A percentile compares a stretch with the other conserved stretches of the same genome.
phyloP scores from a whole-genome alignment of 1,140 invertebrate species.

The Nasonia giraulti region DNA sequence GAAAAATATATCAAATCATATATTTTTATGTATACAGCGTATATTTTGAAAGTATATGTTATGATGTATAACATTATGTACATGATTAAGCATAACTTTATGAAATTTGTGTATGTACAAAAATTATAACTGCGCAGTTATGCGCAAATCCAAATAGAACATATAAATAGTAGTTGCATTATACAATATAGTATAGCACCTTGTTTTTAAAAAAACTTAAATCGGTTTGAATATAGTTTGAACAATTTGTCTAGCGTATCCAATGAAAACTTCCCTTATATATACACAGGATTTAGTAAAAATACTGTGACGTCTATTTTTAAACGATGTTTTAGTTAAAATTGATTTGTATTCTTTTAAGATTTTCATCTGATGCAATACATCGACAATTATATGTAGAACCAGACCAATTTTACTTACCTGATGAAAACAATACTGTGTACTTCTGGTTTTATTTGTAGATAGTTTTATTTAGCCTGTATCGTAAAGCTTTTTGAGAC shows the following conservation, averaged over 20 bases:
- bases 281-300: background rate
- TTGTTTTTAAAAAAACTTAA: background rate
- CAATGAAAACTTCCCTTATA: background rate
- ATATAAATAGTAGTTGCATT: background rate
- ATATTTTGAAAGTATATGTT: conserved; percentile 4
- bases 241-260: background rate
- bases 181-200: background rate
- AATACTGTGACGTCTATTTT: background rate
- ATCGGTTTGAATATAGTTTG: background rate
- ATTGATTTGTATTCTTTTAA: background rate
- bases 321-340: background rate
- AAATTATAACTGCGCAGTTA: background rate
- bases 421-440: conserved; percentile 1
- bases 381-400: background rate
- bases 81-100: background rate
- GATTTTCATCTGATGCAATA: background rate
- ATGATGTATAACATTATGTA: background rate
- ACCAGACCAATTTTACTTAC: conserved; percentile 19
- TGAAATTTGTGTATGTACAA: conserved; percentile 19
- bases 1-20: conserved; percentile 7
- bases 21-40: conserved; percentile 21
- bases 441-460: conserved; percentile 38
- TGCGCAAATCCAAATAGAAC: background rate
- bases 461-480: conserved; percentile 5
- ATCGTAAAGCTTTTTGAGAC: conserved; percentile 35